These are phyloP conservation scores for Rotaria socialis DNA, from an alignment of 2,888 invertebrate genomes.

Conservation along the genomic window DNA sequence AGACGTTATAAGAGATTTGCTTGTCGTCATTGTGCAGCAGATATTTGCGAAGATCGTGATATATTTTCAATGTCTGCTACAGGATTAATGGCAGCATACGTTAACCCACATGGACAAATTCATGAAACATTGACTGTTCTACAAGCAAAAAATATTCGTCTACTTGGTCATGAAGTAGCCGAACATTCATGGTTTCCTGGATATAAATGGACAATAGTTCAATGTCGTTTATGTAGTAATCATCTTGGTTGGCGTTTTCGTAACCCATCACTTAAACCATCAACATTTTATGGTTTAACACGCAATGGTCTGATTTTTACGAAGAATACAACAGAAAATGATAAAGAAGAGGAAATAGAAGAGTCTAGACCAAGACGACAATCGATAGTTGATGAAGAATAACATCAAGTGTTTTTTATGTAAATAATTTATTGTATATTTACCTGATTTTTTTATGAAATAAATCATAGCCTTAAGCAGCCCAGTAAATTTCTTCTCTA, in stretches of 20 bases:
- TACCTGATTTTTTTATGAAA: not conserved
- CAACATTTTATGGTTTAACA: conserved; percentile 71
- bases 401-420: not conserved
- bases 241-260: conserved; percentile 79
- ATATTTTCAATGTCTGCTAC: conserved; percentile 76
- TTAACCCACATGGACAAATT: conserved; percentile 74
- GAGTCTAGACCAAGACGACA: not conserved
- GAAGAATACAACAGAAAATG: not conserved
- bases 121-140: conserved; percentile 73
- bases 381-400: not conserved
- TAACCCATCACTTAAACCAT: conserved; percentile 66
- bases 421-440: conserved; percentile 25
- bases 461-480: not conserved
- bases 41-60: conserved; percentile 67
- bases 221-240: conserved; percentile 67
- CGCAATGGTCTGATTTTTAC: conserved; percentile 53
- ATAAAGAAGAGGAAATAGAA: not conserved
- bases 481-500: not conserved
- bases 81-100: conserved; percentile 73
- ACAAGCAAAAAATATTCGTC: conserved; percentile 57
- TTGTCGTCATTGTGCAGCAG: conserved; percentile 60
- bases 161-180: conserved; percentile 65
- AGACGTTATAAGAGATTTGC: conserved; percentile 42
- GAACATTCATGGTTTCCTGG: conserved; percentile 81
- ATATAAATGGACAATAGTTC: conserved; percentile 75